phyloP scores from a whole-genome alignment of 2,888 invertebrate species.

The Sminthurinus aureus region DNA sequence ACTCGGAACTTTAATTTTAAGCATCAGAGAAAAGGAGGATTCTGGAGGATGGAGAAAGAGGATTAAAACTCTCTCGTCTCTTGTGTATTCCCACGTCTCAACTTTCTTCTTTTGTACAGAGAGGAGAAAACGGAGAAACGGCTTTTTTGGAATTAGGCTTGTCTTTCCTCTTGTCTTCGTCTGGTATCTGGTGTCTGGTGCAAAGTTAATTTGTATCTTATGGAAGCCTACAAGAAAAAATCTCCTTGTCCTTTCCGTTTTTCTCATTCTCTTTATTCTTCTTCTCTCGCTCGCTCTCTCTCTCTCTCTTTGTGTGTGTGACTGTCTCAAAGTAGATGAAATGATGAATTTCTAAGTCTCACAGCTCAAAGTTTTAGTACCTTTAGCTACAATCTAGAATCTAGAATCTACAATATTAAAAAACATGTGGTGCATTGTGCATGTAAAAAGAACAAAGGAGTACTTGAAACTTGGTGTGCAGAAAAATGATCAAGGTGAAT shows the following conservation, averaged over 20 bases:
- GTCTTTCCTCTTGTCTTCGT: neutral
- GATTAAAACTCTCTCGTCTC: conserved; percentile 2
- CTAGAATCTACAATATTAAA: too few relatives aligned
- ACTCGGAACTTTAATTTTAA: neutral
- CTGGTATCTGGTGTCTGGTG: neutral
- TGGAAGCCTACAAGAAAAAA: neutral
- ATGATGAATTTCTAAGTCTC: too few relatives aligned
- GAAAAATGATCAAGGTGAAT: too few relatives aligned
- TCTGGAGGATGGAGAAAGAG: too few relatives aligned
- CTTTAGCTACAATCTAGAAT: too few relatives aligned
- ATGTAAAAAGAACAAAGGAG: neutral
- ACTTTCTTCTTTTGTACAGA: neutral
- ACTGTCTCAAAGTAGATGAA: neutral
- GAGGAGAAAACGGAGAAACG: neutral
- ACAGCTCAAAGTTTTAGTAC: too few relatives aligned
- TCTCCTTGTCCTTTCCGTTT: neutral
- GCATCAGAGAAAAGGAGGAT: too few relatives aligned
- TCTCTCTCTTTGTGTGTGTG: neutral
- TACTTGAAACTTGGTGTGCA: neutral
- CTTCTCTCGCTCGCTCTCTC: neutral
- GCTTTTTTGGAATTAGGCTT: neutral
- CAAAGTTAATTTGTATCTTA: neutral
- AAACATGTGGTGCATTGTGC: too few relatives aligned
- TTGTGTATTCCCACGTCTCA: neutral
- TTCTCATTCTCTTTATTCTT: too few relatives aligned